Conservation (phyloP, 2,888 invertebrate species). For the Eupithecia inturbata region DNA sequence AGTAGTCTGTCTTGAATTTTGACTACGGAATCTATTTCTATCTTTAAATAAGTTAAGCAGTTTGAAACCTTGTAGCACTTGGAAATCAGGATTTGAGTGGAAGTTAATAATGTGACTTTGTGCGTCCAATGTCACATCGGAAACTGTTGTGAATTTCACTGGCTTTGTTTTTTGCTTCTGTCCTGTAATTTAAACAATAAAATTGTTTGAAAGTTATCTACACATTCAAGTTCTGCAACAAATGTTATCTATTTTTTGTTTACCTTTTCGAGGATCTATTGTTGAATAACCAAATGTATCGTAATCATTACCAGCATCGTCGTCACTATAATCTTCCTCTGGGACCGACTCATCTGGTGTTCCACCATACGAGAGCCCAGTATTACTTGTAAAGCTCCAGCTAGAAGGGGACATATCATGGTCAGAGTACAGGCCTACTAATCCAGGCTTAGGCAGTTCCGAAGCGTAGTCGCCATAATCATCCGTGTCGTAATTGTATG, state of each 20-base stretch:
- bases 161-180: conserved; percentile 50
- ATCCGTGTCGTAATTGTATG: conserved; percentile 52
- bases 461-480: conserved; percentile 64
- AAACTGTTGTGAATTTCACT: conserved; percentile 52
- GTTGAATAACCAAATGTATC: conserved; percentile 66
- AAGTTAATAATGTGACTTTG: conserved; percentile 68
- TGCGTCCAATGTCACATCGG: conserved; percentile 50
- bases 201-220: not conserved
- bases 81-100: conserved; percentile 73
- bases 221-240: not conserved
- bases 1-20: conserved; percentile 55
- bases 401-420: conserved; percentile 52
- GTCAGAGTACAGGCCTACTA: conserved; percentile 74
- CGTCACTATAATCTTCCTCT: conserved; percentile 54
- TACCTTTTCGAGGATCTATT: conserved; percentile 72
- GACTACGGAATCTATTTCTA: conserved; percentile 55
- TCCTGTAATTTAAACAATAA: conserved; percentile 26
- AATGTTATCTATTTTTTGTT: conserved; percentile 8
- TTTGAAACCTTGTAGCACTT: conserved; percentile 74
- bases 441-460: conserved; percentile 72
- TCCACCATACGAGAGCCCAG: conserved; percentile 51
- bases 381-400: conserved; percentile 53
- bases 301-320: conserved; percentile 51
- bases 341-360: conserved; percentile 26
- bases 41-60: conserved; percentile 66